Evolutionary conservation across 1,140 invertebrate genomes (phyloP).

Genomic region (Tigriopus japonicus): DNA sequence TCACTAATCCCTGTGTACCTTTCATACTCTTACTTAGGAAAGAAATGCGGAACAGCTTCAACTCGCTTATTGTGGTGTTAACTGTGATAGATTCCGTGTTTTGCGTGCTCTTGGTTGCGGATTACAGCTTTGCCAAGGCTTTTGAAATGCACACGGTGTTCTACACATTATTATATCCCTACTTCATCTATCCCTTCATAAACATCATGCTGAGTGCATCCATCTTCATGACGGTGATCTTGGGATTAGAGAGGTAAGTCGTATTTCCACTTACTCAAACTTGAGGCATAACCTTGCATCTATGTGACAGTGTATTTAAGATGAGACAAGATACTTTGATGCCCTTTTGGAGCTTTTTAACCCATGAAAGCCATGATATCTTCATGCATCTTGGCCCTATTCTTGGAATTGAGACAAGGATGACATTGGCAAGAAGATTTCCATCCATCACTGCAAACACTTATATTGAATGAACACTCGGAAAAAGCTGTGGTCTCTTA

Average conservation of each 20-base stretch:
- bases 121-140: not conserved
- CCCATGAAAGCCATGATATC: too few species aligned
- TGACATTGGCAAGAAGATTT: too few species aligned
- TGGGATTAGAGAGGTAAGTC: not conserved
- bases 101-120: not conserved
- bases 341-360: too few species aligned
- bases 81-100: not conserved
- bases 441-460: too few species aligned
- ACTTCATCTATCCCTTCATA: not conserved
- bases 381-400: too few species aligned
- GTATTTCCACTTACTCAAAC: not conserved
- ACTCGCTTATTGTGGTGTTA: not conserved
- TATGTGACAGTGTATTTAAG: not conserved
- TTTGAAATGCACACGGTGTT: not conserved
- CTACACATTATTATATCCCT: not conserved
- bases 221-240: not conserved
- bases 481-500: too few species aligned
- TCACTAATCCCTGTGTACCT: not conserved
- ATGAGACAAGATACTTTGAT: too few species aligned
- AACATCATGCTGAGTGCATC: not conserved
- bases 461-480: too few species aligned
- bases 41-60: conserved; percentile 2
- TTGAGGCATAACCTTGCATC: not conserved
- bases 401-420: too few species aligned
- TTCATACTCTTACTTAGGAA: not conserved